Percentiles rank a stretch among this genome's conserved stretches.
These are phyloP conservation scores for Pediacus dermestoides DNA, from an alignment of 2,888 invertebrate species.

Conservation along the genomic window DNA sequence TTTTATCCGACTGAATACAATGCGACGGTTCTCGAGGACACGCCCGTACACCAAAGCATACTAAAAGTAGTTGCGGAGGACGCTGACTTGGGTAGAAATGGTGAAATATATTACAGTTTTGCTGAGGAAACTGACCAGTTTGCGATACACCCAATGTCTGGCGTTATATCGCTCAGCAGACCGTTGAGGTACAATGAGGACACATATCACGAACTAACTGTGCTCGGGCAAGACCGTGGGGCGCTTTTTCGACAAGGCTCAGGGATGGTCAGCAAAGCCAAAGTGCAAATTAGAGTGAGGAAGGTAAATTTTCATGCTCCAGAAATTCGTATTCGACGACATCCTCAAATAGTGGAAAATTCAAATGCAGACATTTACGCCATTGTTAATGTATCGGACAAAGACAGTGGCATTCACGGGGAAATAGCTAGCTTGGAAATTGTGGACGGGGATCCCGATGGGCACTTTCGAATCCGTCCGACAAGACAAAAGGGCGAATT, in stretches of 20 bases:
- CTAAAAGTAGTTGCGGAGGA: constrained; percentile 84
- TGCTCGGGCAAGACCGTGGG: constrained; percentile 85
- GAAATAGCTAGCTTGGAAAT: constrained; percentile 78
- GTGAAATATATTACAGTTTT: constrained; percentile 95
- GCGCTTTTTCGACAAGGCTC: constrained; percentile 56
- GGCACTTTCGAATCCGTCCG: constrained; percentile 76
- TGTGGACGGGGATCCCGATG: constrained; percentile 85
- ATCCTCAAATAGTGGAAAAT: constrained; percentile 78
- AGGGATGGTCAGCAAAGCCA: constrained; percentile 66
- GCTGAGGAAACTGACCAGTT: constrained; percentile 78
- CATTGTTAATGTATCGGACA: constrained; percentile 79
- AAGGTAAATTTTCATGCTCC: constrained; percentile 86
- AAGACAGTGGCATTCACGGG: constrained; percentile 81
- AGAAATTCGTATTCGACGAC: constrained; percentile 73
- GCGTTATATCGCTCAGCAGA: constrained; percentile 79
- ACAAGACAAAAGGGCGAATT: constrained; percentile 65
- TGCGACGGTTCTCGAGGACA: constrained; percentile 83
- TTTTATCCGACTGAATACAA: constrained; percentile 89
- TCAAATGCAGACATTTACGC: constrained; percentile 84
- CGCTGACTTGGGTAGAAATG: constrained; percentile 93
- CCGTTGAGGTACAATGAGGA: constrained; percentile 69
- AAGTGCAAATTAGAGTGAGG: constrained; percentile 71
- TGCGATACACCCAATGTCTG: constrained; percentile 89
- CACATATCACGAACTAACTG: constrained; percentile 68
- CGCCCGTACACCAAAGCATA: constrained; percentile 77